Conservation (phyloP, 2,888 invertebrate species). For the Andrena trimmerana region DNA sequence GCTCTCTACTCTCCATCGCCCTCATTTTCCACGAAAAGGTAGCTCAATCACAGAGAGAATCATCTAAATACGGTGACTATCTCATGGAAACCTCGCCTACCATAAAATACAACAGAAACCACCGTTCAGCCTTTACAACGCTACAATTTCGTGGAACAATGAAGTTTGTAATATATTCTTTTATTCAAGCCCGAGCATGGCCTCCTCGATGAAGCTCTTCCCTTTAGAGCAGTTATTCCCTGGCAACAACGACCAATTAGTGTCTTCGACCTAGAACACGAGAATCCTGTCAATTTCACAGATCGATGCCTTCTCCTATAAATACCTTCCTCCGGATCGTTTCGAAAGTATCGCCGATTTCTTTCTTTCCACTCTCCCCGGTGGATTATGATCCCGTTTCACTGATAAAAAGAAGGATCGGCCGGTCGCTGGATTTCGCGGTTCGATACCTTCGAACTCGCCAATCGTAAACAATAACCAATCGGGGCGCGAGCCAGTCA, state of each 20-base stretch:
- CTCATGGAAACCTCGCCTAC: neutral
- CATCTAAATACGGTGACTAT: neutral
- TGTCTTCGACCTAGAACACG: conserved; percentile 28
- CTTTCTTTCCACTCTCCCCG: too few species aligned
- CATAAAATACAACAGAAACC: neutral
- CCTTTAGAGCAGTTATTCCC: neutral
- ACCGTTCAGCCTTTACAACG: too few species aligned
- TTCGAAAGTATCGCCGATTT: conserved; percentile 47
- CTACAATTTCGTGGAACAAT: neutral
- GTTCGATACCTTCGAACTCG: conserved; percentile 49
- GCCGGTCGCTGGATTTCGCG: conserved; percentile 24
- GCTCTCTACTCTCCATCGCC: neutral
- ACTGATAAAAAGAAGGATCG: conserved; percentile 28
- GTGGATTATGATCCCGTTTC: conserved; percentile 24
- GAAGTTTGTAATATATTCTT: neutral
- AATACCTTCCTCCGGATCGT: conserved; percentile 15
- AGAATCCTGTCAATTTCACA: conserved; percentile 64
- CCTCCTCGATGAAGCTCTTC: neutral
- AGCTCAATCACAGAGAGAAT: neutral
- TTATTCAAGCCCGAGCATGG: neutral
- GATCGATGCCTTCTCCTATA: conserved; percentile 39
- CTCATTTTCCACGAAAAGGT: neutral
- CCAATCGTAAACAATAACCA: conserved; percentile 65
- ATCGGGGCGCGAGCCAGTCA: conserved; percentile 62
- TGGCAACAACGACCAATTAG: conserved; percentile 10